Evolutionary conservation across 2,888 invertebrate genomes (phyloP).

Genomic region (Drosophila villosipedis): DNA sequence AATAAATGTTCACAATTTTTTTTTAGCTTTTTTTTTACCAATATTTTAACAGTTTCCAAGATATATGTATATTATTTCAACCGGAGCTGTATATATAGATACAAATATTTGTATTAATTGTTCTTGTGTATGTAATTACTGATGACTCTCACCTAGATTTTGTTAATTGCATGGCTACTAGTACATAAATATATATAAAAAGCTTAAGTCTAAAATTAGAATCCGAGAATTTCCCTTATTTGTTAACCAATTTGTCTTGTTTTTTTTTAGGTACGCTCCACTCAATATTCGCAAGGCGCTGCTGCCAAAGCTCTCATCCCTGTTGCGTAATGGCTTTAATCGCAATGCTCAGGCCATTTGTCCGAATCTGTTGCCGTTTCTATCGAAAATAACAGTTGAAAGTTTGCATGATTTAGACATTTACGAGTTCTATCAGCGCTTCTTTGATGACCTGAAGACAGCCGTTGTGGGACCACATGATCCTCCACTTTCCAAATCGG

Average conservation of each 20-base stretch:
- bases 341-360: slow-evolving; percentile 91
- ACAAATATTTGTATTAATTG: not conserved
- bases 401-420: slow-evolving; percentile 68
- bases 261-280: slow-evolving; percentile 82
- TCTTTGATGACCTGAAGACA: slow-evolving; percentile 89
- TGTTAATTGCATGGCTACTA: not conserved
- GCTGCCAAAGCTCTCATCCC: slow-evolving; percentile 89
- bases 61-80: not conserved
- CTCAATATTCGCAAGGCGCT: slow-evolving; percentile 91
- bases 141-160: not conserved
- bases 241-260: not conserved
- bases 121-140: not conserved
- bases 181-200: not conserved
- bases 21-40: too few species aligned
- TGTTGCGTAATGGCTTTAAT: slow-evolving; percentile 90
- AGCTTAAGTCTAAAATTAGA: not conserved
- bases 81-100: not conserved
- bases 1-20: too few species aligned
- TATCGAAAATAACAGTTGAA: slow-evolving; percentile 87
- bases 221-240: not conserved
- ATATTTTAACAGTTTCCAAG: too few species aligned
- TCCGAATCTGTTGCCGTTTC: slow-evolving; percentile 91
- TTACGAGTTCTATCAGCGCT: slow-evolving; percentile 87
- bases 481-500: slow-evolving; percentile 86
- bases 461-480: slow-evolving; percentile 88